Base-by-base conservation (phyloP, 2,888 invertebrate species). In the Eupithecia centaureata region DNA sequence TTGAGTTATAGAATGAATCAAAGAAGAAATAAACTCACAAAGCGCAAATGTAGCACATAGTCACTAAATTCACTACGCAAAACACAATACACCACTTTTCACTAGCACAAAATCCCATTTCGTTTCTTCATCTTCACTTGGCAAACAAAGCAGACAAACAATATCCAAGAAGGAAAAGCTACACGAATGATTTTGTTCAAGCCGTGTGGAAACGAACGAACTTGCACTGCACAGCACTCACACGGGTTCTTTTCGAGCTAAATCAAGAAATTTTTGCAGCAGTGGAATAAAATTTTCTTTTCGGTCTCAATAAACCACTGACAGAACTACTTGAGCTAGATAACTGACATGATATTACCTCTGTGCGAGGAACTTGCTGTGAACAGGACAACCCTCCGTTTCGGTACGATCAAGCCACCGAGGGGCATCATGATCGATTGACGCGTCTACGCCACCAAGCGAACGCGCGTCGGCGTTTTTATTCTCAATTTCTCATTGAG, bases 11-110 rank as follows among this genome's bases (percentile, higher is more conserved):
- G n/a, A 30, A 42, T 42, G 0, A 18, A 22, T 33, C 25, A 52
- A 60, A 27, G 30, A 38, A 25, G 13, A 47, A 56, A 18, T n/a
- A 61, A 64, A 58, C 57, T 66, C 38, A 65, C 57, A 57, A 67
- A 61, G 38, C 38, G 52, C 51, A 32, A 65, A 62, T 42, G 57
- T 64, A 60, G 56, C 62, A 68, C 28, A 60, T 65, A 65, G 28
- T 61, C 58, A 65, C 68, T 56, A 47, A 32, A 71, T 38, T 60
- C 65, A 70, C 70, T 65, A 73, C 68, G 70, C 67, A 70, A 73
- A 73, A 71, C 70, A 71, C 54, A 56, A 10, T 30, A 52, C 52
- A 64, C 47, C 61, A 60, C 63, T 66, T 63, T 66, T 70, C 66
- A 61, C 56, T 56, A 65, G 27, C 64, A 64, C 33, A 64, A 68